Percentiles rank a stretch among this genome's conserved stretches.
These are phyloP conservation scores for Campoletis raptor DNA, from an alignment of 2,888 invertebrate genomes.

Conservation along the genomic window DNA sequence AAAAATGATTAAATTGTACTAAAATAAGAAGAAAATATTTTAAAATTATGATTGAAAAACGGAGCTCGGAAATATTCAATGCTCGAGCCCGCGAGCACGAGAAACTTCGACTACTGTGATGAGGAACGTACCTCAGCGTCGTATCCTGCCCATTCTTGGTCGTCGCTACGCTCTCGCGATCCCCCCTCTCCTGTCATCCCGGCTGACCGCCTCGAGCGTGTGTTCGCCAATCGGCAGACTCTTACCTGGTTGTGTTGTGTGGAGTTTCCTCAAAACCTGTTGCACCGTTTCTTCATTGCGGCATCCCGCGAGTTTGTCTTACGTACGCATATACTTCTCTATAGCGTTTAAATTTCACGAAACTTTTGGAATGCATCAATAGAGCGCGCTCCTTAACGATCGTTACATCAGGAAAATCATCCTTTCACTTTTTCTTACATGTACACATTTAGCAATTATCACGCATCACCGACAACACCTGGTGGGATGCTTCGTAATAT, in stretches of 20 bases:
- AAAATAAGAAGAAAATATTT: background rate
- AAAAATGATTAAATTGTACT: background rate
- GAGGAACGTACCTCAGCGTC: constrained; percentile 63
- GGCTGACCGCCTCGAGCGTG: constrained; percentile 18
- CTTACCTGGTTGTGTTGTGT: constrained; percentile 35
- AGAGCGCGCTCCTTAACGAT: background rate
- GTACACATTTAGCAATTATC: background rate
- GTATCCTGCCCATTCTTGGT: constrained; percentile 84
- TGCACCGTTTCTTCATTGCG: constrained; percentile 16
- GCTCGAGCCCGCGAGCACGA: constrained; percentile 24
- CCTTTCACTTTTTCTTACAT: constrained; percentile 30
- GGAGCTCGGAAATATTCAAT: background rate
- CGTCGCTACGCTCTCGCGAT: constrained; percentile 80
- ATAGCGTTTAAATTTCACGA: background rate
- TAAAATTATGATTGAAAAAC: background rate
- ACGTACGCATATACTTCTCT: constrained; percentile 3
- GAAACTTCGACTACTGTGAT: constrained; percentile 9
- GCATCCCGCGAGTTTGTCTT: constrained; percentile 1
- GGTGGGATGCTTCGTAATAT: background rate
- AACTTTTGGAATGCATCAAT: constrained; percentile 11
- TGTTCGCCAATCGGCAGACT: constrained; percentile 68
- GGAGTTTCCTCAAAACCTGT: constrained; percentile 27
- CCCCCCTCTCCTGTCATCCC: constrained; percentile 29
- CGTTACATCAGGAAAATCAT: constrained; percentile 15
- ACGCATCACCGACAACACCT: background rate